Evolutionary conservation across 2,888 invertebrate species (phyloP), one percentile per base, ranked within the genome.

Genomic region (Chirona hameri): DNA sequence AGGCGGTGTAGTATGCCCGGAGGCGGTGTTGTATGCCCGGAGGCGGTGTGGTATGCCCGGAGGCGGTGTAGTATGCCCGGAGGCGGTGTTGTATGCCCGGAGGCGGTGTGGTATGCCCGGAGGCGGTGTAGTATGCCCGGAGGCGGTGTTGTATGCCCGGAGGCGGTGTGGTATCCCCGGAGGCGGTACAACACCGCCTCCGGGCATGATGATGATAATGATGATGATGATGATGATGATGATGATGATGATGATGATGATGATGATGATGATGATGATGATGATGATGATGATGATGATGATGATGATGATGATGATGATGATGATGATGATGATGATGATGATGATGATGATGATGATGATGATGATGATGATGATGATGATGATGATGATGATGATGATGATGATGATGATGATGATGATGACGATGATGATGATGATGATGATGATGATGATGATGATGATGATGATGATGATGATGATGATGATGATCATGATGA

Each of bases 161-260:
- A n/a, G n/a, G n/a, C n/a, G n/a, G n/a, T n/a, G n/a, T n/a, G n/a
- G n/a, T n/a, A n/a, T n/a, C n/a, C n/a, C n/a, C n/a, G n/a, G n/a
- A n/a, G n/a, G n/a, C n/a, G n/a, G n/a, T n/a, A n/a, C n/a, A n/a
- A n/a, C n/a, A n/a, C n/a, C n/a, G n/a, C n/a, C n/a, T n/a, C n/a
- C n/a, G n/a, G n/a, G 18, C 21, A 65, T 65, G 65, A 65, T 65
- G 65, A 65, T 65, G 65, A 65, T 65, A n/a, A 65, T 65, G 65
- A 65, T 65, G 65, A 65, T 65, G 65, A 65, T 65, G 65, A 65
- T 65, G 65, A 65, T 65, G 65, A 65, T 65, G 65, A 65, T 65
- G 65, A 65, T 65, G 65, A 65, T 65, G 65, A 65, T 65, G 65
- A 65, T 65, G 65, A 65, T 65, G 65, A 65, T 65, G 65, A 65